Base-by-base conservation (phyloP, 2,888 invertebrate species). In the Orchesellides sinensis region DNA sequence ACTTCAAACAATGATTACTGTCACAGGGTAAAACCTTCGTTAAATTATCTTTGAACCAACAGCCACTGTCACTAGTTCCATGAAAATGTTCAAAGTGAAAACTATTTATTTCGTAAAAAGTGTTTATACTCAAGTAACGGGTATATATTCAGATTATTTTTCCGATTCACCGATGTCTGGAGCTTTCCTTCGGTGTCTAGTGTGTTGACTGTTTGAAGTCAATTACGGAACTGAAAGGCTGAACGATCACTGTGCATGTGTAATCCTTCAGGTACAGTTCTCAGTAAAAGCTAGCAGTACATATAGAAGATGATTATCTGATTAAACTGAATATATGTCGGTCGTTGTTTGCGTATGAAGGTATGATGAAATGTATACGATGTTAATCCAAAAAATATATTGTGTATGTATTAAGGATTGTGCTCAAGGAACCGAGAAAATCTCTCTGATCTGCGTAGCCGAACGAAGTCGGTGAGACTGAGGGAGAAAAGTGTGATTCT, bases 401-500 rank as follows among this genome's bases (percentile, higher is more conserved):
- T 45, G n/a, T 61, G 2, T 14, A 14, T 66, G 12, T 35, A 54
- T n/a, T 17, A 21, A 29, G 0, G 40, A 27, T 40, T 21, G 4
- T 59, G 69, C 65, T 66, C 25, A 65, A 65, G 49, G 66, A 45
- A 70, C 68, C 75, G 70, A 75, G 65, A 70, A 75, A 75, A 77
- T 63, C 23, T 65, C 14, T 27, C 10, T 32, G 69, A 65, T 65
- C 79, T 79, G 79, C 59, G 54, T 45, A 61, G 69, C 73, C 69
- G 74, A 81, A 32, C 75, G 75, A 70, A 77, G 81, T 77, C 77
- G 83, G 70, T 82, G 84, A 85, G 86, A 87, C 87, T 86, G 87
- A 87, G 87, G 84, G 83, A 86, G 87, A 85, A 87, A 86, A 86
- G 86, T 87, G 85, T 87, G 86, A 87, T 86, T 84, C 85, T 85